Evolutionary conservation across 2,888 invertebrate species (phyloP), one percentile per base, ranked within the genome.

Genomic region (Polietes domitor): DNA sequence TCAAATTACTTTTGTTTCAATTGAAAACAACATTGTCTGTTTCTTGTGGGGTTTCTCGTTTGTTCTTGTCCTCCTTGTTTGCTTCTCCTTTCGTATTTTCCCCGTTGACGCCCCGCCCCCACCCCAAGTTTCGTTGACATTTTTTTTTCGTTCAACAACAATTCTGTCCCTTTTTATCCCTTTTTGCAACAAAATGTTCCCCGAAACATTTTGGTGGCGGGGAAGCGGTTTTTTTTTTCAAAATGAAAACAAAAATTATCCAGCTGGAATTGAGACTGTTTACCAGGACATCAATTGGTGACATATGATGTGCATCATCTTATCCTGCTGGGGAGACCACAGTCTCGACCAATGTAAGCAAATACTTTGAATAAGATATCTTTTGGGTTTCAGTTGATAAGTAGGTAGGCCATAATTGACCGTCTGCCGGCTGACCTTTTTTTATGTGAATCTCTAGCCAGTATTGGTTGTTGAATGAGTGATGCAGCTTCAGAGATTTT

Each of bases 1-100:
- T 84, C 78, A 79, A 84, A 84, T 84, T 84, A 84, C 84, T 70
- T 43, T 68, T 41, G 53, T 68, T 81, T 84, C 84, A 84, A 79
- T 81, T 81, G 72, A 83, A 80, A 82, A 72, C 47, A 50, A 43
- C n/a, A 21, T n/a, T 43, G 41, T 24, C 12, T 72, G 37, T 58
- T 55, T 55, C 41, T 73, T 73, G 58, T 58, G 58, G 61, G 73
- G 73, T 73, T 61, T 73, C 73, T 58, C 47, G 26, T 61, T 43
- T 61, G 24, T 12, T 15, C 7, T 28, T 41, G 21, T 24, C 37
- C 32, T 12, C 19, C 24, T 68, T 41, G 61, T n/a, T 32, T 21
- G 10, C 43, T 65, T 37, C 24, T n/a, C 2, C 17, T n/a, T 32
- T n/a, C n/a, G 5, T 15, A n/a, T 28, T 3, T 55, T 55, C 28